These are phyloP conservation scores for Macrophya annulata DNA, from an alignment of 2,888 invertebrate genomes.

Conservation along the genomic window DNA sequence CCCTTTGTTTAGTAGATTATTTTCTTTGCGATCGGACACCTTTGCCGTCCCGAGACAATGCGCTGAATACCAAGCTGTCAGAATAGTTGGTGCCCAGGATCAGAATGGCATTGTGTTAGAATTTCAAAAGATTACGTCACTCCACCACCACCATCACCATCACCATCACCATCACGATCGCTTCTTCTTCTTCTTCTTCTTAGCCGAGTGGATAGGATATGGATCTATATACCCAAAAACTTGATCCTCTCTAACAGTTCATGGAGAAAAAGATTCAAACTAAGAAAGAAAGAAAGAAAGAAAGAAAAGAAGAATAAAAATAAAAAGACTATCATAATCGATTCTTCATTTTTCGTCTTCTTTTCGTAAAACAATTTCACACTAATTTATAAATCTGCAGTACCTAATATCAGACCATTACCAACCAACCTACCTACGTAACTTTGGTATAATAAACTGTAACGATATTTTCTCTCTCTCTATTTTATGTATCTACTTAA, in stretches of 20 bases:
- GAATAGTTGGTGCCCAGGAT: constrained; percentile 44
- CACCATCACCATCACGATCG: neutral
- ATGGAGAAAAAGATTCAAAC: neutral
- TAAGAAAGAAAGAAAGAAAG: neutral
- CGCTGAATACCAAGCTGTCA: constrained; percentile 48
- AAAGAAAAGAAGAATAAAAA: neutral
- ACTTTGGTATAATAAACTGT: constrained; percentile 3
- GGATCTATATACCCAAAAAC: constrained; percentile 40
- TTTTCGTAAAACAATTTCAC: constrained; percentile 5
- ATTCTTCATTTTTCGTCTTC: neutral
- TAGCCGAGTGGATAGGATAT: neutral
- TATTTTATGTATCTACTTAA: constrained; percentile 8
- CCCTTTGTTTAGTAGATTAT: constrained; percentile 70
- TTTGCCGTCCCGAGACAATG: constrained; percentile 66
- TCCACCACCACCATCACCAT: neutral
- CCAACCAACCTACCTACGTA: too few species aligned
- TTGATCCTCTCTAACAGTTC: constrained; percentile 18
- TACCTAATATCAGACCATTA: too few species aligned
- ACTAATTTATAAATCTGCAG: neutral
- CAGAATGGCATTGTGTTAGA: constrained; percentile 42
- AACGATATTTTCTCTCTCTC: constrained; percentile 24
- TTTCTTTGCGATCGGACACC: constrained; percentile 69
- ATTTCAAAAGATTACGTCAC: constrained; percentile 51
- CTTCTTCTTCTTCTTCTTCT: neutral
- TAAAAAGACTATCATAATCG: neutral